Conservation (phyloP, 2,888 invertebrate genomes). For the Cylindroiulus punctatus region DNA sequence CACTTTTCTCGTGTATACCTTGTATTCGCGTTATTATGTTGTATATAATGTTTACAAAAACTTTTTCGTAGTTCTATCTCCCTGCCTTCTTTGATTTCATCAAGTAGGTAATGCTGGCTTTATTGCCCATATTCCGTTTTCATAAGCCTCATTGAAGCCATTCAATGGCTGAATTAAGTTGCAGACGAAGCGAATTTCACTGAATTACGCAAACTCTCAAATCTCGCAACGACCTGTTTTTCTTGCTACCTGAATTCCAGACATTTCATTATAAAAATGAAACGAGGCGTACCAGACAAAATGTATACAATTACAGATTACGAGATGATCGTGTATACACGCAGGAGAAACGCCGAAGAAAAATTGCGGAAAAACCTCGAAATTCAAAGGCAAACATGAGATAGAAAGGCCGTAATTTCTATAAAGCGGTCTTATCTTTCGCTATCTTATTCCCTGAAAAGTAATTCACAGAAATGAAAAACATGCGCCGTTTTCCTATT, state of each 20-base stretch:
- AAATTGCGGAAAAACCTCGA: not conserved
- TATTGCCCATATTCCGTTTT: conserved; percentile 26
- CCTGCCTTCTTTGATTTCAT: conserved; percentile 4
- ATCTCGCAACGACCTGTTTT: not conserved
- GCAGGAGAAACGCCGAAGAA: not conserved
- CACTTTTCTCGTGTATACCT: not conserved
- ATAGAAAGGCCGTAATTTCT: conserved; percentile 10
- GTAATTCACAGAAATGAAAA: conserved; percentile 36
- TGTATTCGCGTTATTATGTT: not conserved
- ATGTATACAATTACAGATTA: conserved; percentile 42
- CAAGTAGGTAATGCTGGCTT: conserved; percentile 34
- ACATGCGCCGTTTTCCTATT: not conserved
- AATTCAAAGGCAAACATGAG: conserved; percentile 19
- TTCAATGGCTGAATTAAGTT: conserved; percentile 28
- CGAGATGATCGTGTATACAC: conserved; percentile 6
- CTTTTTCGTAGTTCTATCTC: not conserved
- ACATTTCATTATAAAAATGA: conserved; percentile 23
- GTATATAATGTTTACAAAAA: not conserved
- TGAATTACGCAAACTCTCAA: conserved; percentile 15
- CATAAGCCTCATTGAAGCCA: conserved; percentile 36
- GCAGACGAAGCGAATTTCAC: conserved; percentile 14
- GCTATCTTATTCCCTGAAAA: conserved; percentile 13
- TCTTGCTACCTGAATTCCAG: conserved; percentile 33
- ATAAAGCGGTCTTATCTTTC: not conserved
- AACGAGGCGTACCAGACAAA: conserved; percentile 38